These are phyloP conservation scores for Theocolax elegans DNA, from an alignment of 1,140 invertebrate species.

Conservation along the genomic window DNA sequence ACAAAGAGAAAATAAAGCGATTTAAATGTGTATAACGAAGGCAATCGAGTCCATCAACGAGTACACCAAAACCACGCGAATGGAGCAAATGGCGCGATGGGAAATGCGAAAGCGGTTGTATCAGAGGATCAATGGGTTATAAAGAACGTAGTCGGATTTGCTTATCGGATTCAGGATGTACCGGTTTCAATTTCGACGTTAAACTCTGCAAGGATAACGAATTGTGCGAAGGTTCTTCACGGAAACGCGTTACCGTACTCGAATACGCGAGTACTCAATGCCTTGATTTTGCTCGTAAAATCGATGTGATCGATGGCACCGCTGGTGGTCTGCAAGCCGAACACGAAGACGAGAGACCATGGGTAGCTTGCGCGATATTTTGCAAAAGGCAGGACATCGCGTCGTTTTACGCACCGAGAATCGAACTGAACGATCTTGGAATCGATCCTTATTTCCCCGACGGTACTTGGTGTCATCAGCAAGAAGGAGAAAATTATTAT, in stretches of 20 bases:
- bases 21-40: no score
- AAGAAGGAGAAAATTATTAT: slow-evolving; percentile 71
- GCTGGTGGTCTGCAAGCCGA: slow-evolving; percentile 76
- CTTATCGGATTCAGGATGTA: slow-evolving; percentile 70
- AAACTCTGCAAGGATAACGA: slow-evolving; percentile 74
- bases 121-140: slow-evolving; percentile 71
- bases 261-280: slow-evolving; percentile 75
- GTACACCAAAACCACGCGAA: no score
- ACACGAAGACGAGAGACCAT: slow-evolving; percentile 75
- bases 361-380: slow-evolving; percentile 83
- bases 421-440: slow-evolving; percentile 79
- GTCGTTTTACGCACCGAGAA: slow-evolving; percentile 78
- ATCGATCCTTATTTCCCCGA: slow-evolving; percentile 82
- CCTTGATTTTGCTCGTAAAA: slow-evolving; percentile 69
- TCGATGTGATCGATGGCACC: slow-evolving; percentile 72
- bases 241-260: slow-evolving; percentile 65
- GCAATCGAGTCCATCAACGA: no score
- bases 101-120: slow-evolving; percentile 76
- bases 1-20: no score
- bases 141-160: slow-evolving; percentile 70
- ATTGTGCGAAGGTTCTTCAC: slow-evolving; percentile 75
- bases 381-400: slow-evolving; percentile 74
- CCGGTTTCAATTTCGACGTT: slow-evolving; percentile 73
- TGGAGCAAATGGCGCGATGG: slow-evolving; percentile 75
- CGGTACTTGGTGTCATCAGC: slow-evolving; percentile 82